These are phyloP conservation scores for Theropithecus gelada DNA, from an alignment of 2,113 vertebrate genomes.

Conservation along the genomic window DNA sequence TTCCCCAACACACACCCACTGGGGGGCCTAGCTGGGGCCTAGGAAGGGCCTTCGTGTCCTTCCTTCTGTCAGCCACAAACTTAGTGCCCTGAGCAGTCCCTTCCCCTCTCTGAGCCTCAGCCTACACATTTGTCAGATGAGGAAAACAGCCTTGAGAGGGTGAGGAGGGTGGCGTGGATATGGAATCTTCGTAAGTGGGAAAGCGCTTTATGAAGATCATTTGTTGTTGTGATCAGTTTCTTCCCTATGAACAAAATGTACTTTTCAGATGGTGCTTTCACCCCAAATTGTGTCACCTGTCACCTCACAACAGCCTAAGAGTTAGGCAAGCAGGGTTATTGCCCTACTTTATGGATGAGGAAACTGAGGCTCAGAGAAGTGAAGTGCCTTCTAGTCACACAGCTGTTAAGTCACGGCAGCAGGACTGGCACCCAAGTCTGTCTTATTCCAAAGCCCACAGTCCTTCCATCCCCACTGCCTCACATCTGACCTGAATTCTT, in stretches of 20 bases:
- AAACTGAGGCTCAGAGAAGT: neutral
- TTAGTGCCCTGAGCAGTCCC: neutral
- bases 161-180: rapidly evolving
- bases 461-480: neutral
- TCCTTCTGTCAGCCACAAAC: neutral
- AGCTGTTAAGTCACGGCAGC: neutral
- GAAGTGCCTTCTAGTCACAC: neutral
- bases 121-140: neutral
- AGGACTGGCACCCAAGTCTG: neutral
- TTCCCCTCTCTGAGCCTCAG: neutral
- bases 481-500: neutral
- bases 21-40: neutral
- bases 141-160: rapidly evolving
- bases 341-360: neutral
- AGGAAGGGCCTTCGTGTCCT: neutral
- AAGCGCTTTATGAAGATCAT: neutral
- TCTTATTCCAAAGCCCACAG: neutral
- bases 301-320: neutral
- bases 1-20: neutral
- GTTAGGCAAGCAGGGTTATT: neutral
- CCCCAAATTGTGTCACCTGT: neutral
- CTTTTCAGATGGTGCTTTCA: neutral
- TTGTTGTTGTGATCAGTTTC: neutral
- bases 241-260: neutral
- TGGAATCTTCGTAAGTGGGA: neutral